phyloP scores from a whole-genome alignment of 1,140 invertebrate species.

The Penaeus japonicus region DNA sequence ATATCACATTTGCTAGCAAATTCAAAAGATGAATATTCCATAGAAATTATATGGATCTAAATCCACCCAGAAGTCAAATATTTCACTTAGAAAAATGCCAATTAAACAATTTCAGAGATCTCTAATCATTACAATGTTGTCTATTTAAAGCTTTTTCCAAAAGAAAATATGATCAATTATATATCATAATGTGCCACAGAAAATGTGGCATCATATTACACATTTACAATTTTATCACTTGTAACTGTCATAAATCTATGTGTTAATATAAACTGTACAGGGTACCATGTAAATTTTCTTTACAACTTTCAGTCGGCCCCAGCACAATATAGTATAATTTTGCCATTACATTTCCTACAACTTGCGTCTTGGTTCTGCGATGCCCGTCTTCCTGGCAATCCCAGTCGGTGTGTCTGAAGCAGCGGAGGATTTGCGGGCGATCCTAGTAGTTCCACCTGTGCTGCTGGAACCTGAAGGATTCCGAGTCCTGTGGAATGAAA shows the following conservation, averaged over 20 bases:
- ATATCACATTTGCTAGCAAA: constrained; percentile 50
- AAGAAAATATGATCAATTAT: neutral
- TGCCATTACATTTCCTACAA: constrained; percentile 4
- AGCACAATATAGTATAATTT: neutral
- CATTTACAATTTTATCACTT: neutral
- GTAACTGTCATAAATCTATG: neutral
- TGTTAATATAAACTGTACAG: neutral
- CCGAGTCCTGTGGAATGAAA: constrained; percentile 58
- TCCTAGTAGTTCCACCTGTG: constrained; percentile 70
- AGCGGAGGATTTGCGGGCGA: constrained; percentile 74
- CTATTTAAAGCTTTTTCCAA: constrained; percentile 45
- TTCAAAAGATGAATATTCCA: constrained; percentile 24
- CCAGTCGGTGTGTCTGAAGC: constrained; percentile 72
- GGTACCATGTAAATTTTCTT: neutral
- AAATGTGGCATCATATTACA: neutral
- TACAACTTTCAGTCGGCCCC: neutral
- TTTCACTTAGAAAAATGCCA: too few species aligned
- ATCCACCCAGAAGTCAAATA: too few species aligned
- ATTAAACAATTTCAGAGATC: neutral
- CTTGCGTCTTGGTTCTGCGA: constrained; percentile 46
- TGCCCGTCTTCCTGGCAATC: constrained; percentile 60
- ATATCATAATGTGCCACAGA: neutral
- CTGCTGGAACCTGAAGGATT: constrained; percentile 66
- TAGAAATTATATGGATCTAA: neutral
- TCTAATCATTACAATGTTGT: constrained; percentile 25